Percentiles rank a stretch among this genome's conserved stretches.
Evolutionary conservation across 2,888 invertebrate species (phyloP).

Genomic region (Mystacides longicornis): DNA sequence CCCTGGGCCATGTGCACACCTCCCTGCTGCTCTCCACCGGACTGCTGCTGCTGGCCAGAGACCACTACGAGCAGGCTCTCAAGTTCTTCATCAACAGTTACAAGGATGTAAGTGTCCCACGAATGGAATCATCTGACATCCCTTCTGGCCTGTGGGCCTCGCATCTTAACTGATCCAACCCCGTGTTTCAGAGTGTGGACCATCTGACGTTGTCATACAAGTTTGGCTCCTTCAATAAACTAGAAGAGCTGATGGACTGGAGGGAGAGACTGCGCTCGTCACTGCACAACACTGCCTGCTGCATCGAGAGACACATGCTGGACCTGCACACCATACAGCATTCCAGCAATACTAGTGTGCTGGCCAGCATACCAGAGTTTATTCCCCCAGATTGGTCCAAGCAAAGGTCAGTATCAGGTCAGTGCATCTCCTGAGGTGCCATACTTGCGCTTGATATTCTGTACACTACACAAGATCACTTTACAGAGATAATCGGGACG

Average conservation of each 20-base stretch:
- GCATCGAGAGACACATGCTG: conserved; percentile 60
- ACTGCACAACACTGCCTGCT: conserved; percentile 62
- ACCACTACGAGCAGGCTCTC: conserved; percentile 65
- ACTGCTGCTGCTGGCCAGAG: conserved; percentile 60
- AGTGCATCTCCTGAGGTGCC: neutral
- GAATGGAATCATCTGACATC: neutral
- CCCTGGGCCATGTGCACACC: conserved; percentile 78
- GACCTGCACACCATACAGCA: conserved; percentile 42
- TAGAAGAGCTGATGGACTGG: conserved; percentile 83
- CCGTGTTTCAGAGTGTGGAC: conserved; percentile 66
- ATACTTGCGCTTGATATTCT: neutral
- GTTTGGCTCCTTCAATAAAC: conserved; percentile 88
- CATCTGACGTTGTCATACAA: conserved; percentile 89
- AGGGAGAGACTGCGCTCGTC: conserved; percentile 75
- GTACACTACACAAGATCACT: neutral
- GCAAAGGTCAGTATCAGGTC: conserved; percentile 34
- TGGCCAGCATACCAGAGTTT: neutral
- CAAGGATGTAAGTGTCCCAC: conserved; percentile 64
- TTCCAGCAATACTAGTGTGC: conserved; percentile 6
- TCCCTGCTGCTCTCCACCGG: conserved; percentile 68
- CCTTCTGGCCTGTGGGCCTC: neutral
- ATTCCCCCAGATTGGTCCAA: conserved; percentile 41
- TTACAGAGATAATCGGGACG: conserved; percentile 68
- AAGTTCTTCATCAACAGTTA: conserved; percentile 84
- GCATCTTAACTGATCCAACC: too few species aligned